Conservation (phyloP, 2,113 vertebrate genomes). For the Pycnonotus jocosus region DNA sequence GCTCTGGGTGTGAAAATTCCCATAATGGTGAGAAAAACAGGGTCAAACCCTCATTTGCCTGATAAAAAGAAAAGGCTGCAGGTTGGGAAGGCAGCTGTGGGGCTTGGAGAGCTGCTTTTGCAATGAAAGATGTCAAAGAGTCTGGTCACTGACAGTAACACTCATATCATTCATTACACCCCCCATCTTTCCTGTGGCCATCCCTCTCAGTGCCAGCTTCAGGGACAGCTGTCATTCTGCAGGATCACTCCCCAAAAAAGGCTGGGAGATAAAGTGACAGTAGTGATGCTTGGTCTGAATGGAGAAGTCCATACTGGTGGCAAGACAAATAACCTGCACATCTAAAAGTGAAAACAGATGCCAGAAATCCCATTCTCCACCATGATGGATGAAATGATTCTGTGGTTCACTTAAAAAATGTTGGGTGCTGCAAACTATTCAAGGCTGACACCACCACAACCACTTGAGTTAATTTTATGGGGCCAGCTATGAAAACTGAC, state of each 20-base stretch:
- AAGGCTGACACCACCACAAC: background rate
- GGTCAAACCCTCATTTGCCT: background rate
- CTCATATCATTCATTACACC: background rate
- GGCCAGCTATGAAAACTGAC: background rate
- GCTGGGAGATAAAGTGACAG: background rate
- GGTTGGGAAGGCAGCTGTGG: background rate
- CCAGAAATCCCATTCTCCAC: background rate
- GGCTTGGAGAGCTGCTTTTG: background rate
- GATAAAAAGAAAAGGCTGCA: background rate
- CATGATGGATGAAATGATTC: fast-evolving
- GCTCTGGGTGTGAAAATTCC: background rate
- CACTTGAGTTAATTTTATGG: background rate
- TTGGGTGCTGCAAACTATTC: background rate
- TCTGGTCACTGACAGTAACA: background rate
- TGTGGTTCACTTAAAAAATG: background rate
- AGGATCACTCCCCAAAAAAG: background rate
- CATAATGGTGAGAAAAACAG: background rate
- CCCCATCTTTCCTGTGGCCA: background rate
- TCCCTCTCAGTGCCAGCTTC: background rate
- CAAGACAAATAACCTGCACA: background rate
- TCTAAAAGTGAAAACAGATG: background rate
- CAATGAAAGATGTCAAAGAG: background rate
- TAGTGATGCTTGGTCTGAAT: background rate
- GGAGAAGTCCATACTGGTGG: background rate
- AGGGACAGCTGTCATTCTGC: background rate